Base-by-base conservation (phyloP, 2,888 invertebrate species). In the Linnaemya vulpina region DNA sequence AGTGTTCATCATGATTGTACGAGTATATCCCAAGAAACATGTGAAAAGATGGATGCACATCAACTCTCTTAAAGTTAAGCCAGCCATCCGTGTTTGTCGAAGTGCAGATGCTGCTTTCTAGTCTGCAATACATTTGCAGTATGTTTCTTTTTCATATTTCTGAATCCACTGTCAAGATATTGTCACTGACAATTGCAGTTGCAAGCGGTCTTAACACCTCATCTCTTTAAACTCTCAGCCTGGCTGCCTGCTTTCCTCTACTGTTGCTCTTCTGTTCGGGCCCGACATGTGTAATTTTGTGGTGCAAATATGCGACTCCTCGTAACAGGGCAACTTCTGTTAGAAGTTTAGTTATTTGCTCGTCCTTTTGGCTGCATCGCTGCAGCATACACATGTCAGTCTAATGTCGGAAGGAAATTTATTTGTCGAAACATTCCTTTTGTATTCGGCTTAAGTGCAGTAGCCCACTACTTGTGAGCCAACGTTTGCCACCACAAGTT, bases 401-500 rank as follows among this genome's bases (percentile, higher is more conserved):
- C 84, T 78, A n/a, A 22, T 76, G 67, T 77, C 83, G 84, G 86
- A 87, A 86, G 88, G 84, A 87, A 87, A 89, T 88, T 89, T 90
- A 90, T 90, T 90, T 90, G 89, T 90, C 89, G 88, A 88, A 87
- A 87, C 88, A 90, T 90, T 89, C 88, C 89, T 87, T 87, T 88
- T 85, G 78, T 79, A 65, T 53, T 60, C 86, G 88, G 67, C 78
- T 89, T 89, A 89, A 90, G 88, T 88, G 89, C 84, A 87, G 25
- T 58, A 67, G 58, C 11, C n/a, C 49, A n/a, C 20, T 58, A 13
- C 35, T 35, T 30, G 3, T 58, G 1, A 15, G 22, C 13, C 35
- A n/a, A 9, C 17, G 55, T 25, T 53, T 60, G 62, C 55, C 30
- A 49, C 15, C 43, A 49, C 15, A 25, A 62, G 30, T 49, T 62